phyloP scores from a whole-genome alignment of 2,888 invertebrate genomes.

The Priocnemis perturbator region DNA sequence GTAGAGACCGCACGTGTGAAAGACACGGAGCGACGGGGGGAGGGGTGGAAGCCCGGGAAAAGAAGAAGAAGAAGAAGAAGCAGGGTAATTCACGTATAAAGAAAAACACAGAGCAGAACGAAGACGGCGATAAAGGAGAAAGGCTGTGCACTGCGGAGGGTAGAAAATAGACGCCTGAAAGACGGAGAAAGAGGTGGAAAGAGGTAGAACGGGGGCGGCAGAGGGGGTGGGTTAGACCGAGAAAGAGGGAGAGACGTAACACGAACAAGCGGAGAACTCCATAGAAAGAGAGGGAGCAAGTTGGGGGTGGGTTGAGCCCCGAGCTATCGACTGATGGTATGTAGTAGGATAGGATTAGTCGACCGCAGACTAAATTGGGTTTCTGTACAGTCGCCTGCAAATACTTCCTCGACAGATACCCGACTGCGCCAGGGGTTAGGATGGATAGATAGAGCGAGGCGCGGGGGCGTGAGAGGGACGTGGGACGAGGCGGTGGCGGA shows the following conservation, averaged over 20 bases:
- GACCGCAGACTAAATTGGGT: conserved; percentile 74
- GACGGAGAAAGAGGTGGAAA: background rate
- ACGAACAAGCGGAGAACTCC: conserved; percentile 28
- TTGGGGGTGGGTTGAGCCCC: conserved; percentile 54
- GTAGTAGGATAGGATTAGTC: conserved; percentile 71
- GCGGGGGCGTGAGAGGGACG: conserved; percentile 11
- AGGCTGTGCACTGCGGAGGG: conserved; percentile 21
- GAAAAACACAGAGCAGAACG: conserved; percentile 6
- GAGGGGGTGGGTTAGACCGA: too few relatives aligned
- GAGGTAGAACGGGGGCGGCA: conserved; percentile 11
- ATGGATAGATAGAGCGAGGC: conserved; percentile 20
- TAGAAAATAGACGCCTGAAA: too few relatives aligned
- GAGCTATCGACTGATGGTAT: conserved; percentile 72
- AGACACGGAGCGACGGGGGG: background rate
- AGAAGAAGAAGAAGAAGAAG: conserved; percentile 3
- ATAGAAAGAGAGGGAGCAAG: conserved; percentile 32
- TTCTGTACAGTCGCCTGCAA: conserved; percentile 71
- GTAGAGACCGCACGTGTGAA: too few relatives aligned
- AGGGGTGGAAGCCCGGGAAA: background rate
- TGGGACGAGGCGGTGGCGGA: conserved; percentile 19
- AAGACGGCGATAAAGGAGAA: conserved; percentile 1
- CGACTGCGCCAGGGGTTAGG: conserved; percentile 47
- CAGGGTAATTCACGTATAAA: too few relatives aligned
- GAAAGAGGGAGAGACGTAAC: background rate
- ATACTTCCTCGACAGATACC: conserved; percentile 64